phyloP scores from a whole-genome alignment of 2,113 vertebrate genomes.

The Geococcyx californianus region DNA sequence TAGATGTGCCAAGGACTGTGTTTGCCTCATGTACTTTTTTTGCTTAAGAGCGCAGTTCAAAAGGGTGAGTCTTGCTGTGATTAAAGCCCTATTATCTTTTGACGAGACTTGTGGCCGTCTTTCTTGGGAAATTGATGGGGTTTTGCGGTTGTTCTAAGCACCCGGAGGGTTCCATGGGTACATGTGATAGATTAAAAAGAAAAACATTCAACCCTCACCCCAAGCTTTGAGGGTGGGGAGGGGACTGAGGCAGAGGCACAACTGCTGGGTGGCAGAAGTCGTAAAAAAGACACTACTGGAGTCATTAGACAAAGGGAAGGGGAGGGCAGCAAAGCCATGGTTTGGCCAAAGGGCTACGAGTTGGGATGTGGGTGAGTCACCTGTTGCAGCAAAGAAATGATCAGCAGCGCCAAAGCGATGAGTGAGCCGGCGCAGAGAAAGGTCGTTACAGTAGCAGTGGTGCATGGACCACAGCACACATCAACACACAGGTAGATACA shows the following conservation, averaged over 20 bases:
- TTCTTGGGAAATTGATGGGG: background rate
- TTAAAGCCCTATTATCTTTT: constrained; percentile 42
- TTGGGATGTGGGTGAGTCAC: background rate
- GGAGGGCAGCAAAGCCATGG: background rate
- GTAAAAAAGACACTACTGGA: background rate
- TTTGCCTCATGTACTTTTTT: constrained; percentile 28
- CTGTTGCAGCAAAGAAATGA: background rate
- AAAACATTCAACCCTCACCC: background rate
- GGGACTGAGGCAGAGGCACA: background rate
- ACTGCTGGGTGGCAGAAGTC: background rate
- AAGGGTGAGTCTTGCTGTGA: constrained; percentile 55
- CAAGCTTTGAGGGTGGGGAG: background rate
- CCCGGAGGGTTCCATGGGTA: background rate
- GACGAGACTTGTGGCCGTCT: background rate
- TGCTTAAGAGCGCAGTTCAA: constrained; percentile 15
- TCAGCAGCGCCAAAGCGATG: background rate
- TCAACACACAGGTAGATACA: background rate
- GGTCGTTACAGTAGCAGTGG: fast-evolving
- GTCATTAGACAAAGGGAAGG: background rate
- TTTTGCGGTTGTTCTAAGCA: background rate
- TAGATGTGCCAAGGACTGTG: constrained; percentile 41
- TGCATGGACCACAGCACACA: background rate
- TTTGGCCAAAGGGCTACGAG: background rate
- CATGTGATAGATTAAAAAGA: background rate
- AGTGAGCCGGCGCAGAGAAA: background rate